A percentile compares a stretch with the other conserved stretches of the same genome.
These are phyloP conservation scores for Ectemnius cavifrons DNA, from an alignment of 2,888 invertebrate genomes.

Conservation along the genomic window DNA sequence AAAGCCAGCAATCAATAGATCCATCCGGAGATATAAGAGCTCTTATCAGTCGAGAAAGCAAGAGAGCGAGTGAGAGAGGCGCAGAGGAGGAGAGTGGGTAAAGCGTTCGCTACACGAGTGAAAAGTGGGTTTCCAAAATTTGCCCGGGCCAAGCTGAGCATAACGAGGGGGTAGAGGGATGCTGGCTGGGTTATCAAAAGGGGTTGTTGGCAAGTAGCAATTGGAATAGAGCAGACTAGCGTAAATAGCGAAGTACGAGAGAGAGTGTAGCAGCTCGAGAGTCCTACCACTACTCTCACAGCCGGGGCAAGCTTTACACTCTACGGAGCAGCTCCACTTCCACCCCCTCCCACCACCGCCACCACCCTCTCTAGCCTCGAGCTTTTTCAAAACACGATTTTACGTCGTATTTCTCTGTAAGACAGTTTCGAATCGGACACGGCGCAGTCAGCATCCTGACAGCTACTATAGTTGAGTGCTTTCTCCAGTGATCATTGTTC, in stretches of 20 bases:
- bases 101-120: background rate
- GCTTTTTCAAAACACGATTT: background rate
- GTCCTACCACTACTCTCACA: background rate
- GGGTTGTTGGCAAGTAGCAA: too few species aligned
- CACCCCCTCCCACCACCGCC: background rate
- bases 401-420: background rate
- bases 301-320: background rate
- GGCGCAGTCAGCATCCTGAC: background rate
- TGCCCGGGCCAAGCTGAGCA: too few species aligned
- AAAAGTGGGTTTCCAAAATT: background rate
- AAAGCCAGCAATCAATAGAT: background rate
- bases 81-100: background rate
- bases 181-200: too few species aligned
- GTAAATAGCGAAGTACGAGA: background rate
- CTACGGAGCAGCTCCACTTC: background rate
- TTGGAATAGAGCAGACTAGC: background rate
- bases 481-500: too few species aligned
- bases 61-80: background rate
- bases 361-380: background rate
- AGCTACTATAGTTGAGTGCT: too few species aligned
- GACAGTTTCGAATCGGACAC: background rate
- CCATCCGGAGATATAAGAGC: background rate
- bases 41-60: background rate
- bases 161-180: background rate
- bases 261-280: background rate